Evolutionary conservation across 2,888 invertebrate genomes (phyloP).

Genomic region (Scaptomyza parva): DNA sequence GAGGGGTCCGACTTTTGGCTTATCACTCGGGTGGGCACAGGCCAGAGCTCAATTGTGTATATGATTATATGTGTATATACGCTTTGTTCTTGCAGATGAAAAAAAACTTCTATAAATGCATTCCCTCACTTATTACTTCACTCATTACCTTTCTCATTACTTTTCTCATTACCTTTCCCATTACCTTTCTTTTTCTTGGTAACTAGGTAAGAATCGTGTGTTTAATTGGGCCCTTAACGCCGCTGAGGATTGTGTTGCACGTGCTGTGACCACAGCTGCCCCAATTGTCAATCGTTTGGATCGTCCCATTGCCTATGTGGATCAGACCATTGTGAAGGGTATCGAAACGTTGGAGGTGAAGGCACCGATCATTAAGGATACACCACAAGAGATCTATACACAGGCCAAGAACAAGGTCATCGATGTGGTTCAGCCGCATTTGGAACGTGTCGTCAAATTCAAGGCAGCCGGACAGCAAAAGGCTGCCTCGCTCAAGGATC

Average conservation of each 20-base stretch:
- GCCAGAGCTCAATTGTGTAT: slow-evolving; percentile 30
- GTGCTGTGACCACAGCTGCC: slow-evolving; percentile 87
- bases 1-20: slow-evolving; percentile 6
- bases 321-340: slow-evolving; percentile 88
- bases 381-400: slow-evolving; percentile 87
- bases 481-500: slow-evolving; percentile 88
- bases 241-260: slow-evolving; percentile 87
- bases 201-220: slow-evolving; percentile 88
- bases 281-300: slow-evolving; percentile 87
- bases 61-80: not conserved
- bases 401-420: slow-evolving; percentile 87
- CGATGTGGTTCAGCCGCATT: slow-evolving; percentile 87
- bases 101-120: slow-evolving; percentile 4
- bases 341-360: slow-evolving; percentile 88
- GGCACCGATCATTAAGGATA: slow-evolving; percentile 89
- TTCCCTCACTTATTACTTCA: not conserved
- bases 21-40: slow-evolving; percentile 25
- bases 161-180: not conserved
- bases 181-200: not conserved
- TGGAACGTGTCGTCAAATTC: slow-evolving; percentile 83
- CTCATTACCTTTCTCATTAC: not conserved
- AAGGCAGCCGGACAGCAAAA: slow-evolving; percentile 85
- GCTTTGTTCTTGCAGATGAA: not conserved
- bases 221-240: slow-evolving; percentile 89
- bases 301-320: slow-evolving; percentile 87